These are phyloP conservation scores for Lycophotia porphyrea DNA, from an alignment of 2,888 invertebrate genomes.

Conservation along the genomic window DNA sequence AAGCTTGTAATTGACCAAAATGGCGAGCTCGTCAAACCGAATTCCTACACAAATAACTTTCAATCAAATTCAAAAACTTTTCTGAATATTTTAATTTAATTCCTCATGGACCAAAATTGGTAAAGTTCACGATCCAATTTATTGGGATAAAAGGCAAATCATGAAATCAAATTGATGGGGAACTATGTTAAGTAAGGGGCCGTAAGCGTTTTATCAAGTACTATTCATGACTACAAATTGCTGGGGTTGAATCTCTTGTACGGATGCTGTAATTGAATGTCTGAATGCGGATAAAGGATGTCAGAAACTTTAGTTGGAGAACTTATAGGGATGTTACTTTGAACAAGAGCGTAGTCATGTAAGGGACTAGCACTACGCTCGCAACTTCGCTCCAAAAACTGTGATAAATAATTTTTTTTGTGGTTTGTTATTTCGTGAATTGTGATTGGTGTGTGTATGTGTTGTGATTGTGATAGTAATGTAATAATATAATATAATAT, in stretches of 20 bases:
- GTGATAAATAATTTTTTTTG: too few species aligned
- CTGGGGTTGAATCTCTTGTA: background rate
- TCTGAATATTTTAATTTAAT: constrained; percentile 68
- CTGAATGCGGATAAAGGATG: background rate
- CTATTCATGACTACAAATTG: constrained; percentile 13
- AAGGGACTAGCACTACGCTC: too few species aligned
- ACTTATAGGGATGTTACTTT: background rate
- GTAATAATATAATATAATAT: too few species aligned
- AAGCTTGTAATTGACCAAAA: constrained; percentile 49
- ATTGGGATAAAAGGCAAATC: constrained; percentile 59
- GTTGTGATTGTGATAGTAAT: too few species aligned
- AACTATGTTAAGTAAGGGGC: constrained; percentile 42
- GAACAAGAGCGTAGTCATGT: background rate
- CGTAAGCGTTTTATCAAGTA: constrained; percentile 5
- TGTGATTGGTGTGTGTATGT: too few species aligned
- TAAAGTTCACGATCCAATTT: constrained; percentile 66
- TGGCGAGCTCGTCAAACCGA: constrained; percentile 30
- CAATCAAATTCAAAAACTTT: constrained; percentile 58
- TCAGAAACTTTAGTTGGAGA: background rate
- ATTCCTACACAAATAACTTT: constrained; percentile 56
- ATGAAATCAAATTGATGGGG: constrained; percentile 42
- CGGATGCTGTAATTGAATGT: constrained; percentile 16
- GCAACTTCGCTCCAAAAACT: too few species aligned
- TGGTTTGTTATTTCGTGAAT: too few species aligned
- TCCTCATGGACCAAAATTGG: constrained; percentile 49